Conservation (phyloP, 2,888 invertebrate genomes). For the Trachelus tabidus region DNA sequence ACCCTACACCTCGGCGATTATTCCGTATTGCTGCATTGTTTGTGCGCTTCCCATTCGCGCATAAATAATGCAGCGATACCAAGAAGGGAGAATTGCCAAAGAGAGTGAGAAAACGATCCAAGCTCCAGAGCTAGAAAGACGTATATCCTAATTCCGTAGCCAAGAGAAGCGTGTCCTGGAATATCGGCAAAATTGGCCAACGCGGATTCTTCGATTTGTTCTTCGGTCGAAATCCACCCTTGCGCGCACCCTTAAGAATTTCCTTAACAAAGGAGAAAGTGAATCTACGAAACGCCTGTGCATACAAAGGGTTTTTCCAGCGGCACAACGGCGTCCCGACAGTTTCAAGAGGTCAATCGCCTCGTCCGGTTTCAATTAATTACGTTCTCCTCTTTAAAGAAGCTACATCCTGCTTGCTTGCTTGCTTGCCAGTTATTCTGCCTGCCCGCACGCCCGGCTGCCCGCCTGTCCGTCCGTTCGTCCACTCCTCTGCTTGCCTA, state of each 20-base stretch:
- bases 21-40: slow-evolving; percentile 48
- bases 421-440: too few relatives aligned
- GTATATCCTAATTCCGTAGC: background rate
- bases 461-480: too few relatives aligned
- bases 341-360: slow-evolving; percentile 52
- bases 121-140: background rate
- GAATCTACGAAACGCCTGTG: too few relatives aligned
- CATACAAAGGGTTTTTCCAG: too few relatives aligned
- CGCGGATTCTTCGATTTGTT: background rate
- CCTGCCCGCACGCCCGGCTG: too few relatives aligned
- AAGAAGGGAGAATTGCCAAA: slow-evolving; percentile 10
- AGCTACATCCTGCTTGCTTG: slow-evolving; percentile 44
- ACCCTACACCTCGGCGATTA: slow-evolving; percentile 42
- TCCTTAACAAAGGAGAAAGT: too few relatives aligned
- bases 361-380: slow-evolving; percentile 60
- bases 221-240: too few relatives aligned
- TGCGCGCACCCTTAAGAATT: too few relatives aligned
- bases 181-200: slow-evolving; percentile 7
- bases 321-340: too few relatives aligned
- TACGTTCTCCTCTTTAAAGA: slow-evolving; percentile 36
- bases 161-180: background rate
- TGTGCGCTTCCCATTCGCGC: slow-evolving; percentile 45
- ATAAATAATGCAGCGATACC: slow-evolving; percentile 47
- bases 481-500: background rate
- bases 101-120: background rate